Conservation (phyloP, 1,140 invertebrate species). For the Ctenoplectra terminalis region DNA sequence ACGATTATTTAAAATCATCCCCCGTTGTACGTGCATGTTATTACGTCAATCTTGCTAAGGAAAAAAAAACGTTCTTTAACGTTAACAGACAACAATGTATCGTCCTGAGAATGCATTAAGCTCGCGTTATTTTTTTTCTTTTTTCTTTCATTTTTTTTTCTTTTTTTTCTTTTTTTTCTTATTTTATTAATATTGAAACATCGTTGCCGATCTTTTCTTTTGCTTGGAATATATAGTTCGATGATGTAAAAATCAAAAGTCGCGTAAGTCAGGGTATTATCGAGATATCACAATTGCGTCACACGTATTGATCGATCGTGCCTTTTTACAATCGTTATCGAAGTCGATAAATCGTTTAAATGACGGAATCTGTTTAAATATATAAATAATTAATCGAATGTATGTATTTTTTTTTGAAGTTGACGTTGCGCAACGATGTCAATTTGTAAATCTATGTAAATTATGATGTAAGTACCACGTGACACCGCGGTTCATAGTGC, state of each 20-base stretch:
- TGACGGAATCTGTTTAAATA: neutral
- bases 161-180: too few species aligned
- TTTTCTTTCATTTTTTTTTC: too few species aligned
- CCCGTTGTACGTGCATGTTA: constrained; percentile 24
- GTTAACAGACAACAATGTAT: constrained; percentile 23
- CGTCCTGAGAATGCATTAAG: constrained; percentile 39
- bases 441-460: constrained; percentile 35
- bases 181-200: constrained; percentile 21
- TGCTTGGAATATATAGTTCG: too few species aligned
- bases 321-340: neutral
- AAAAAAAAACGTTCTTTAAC: constrained; percentile 18
- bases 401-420: neutral
- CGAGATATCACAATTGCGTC: too few species aligned
- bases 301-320: neutral
- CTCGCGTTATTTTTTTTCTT: constrained; percentile 25
- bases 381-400: neutral
- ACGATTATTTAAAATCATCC: constrained; percentile 61
- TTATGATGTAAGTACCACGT: neutral
- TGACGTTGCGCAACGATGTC: neutral
- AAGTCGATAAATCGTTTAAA: neutral
- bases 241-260: neutral
- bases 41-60: constrained; percentile 23
- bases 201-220: constrained; percentile 4
- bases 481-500: constrained; percentile 14
- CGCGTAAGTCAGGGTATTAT: neutral